phyloP scores from a whole-genome alignment of 2,113 vertebrate genomes.

The Channa maculata region DNA sequence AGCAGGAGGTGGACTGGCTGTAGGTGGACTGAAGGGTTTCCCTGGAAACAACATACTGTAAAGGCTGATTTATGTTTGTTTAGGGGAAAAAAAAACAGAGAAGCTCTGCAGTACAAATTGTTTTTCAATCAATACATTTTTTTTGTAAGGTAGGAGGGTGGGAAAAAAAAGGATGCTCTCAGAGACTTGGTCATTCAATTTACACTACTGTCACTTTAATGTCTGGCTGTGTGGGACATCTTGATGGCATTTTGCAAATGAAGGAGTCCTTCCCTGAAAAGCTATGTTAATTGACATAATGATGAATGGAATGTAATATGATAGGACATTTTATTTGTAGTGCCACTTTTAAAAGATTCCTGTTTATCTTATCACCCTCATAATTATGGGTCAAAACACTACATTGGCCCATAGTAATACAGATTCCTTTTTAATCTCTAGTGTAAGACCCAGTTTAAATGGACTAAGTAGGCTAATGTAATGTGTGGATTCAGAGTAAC shows the following conservation, averaged over 20 bases:
- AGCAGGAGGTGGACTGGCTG: neutral
- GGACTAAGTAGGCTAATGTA: neutral
- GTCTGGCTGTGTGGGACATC: neutral
- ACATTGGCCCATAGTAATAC: neutral
- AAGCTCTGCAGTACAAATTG: neutral
- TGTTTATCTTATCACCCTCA: too few species aligned
- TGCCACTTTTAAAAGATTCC: too few species aligned
- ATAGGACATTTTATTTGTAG: too few species aligned
- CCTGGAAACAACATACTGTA: constrained; percentile 35
- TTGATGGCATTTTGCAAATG: neutral
- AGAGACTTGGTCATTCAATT: neutral
- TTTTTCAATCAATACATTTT: neutral
- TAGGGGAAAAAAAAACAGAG: neutral
- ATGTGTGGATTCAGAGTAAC: too few species aligned
- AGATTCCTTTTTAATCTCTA: neutral
- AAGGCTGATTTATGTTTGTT: constrained; percentile 21
- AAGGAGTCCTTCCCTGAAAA: neutral
- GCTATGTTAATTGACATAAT: neutral
- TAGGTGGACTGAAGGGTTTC: constrained; percentile 34
- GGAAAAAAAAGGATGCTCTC: too few species aligned
- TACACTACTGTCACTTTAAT: neutral
- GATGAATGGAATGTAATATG: neutral
- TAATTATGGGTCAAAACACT: neutral
- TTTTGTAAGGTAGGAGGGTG: neutral
- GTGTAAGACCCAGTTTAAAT: too few species aligned